Base-by-base conservation (phyloP, 2,113 vertebrate species). In the Melanotaenia duboulayi region DNA sequence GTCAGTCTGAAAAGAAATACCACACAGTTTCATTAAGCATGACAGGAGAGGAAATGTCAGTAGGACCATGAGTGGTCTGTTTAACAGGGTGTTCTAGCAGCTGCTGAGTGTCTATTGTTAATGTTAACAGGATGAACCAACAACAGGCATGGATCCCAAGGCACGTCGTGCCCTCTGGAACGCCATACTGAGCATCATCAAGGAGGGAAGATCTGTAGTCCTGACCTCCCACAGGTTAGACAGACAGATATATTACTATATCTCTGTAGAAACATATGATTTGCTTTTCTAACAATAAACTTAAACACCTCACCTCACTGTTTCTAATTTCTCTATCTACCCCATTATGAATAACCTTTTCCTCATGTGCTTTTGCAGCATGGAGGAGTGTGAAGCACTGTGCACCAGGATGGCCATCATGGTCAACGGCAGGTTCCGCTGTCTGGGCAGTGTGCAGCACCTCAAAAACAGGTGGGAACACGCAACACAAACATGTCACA, bases 341-440 rank as follows among this genome's bases (percentile, higher is more conserved):
- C 10, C n/a, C n/a, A 24, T 19, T 1, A 9, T 40, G 20, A 49
- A 42, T 11, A 24, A 62, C 1, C 19, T 44, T 14, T 54, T 22
- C 8, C 32, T 35, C 46, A 2, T 54, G 42, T 74, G 11, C 14
- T 12, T 58, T 86, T 80, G 76, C 92, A 98, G 97, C 79, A 99
- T 99, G 97, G 97, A 99, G 89, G 97, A 99, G 85, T 99, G 97
- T 88, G 97, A 99, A 83, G 97, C 97, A 2, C 92, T 99, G 32
- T 99, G 97, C 83, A 99, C 97, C 42, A 94, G 97, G 70, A 99
- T 99, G 97, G 97, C 98, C 1, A 98, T 99, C 71, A 99, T 99
- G 98, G 98, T 99, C 84, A 99, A 99, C 2, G 98, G 98, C 57
- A 94, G 96, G 78, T 99, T 99, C 93, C 94, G 96, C 68, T 99